Evolutionary conservation across 1,140 invertebrate genomes (phyloP), one percentile per base, ranked within the genome.

Genomic region (Globodera ellingtonae): DNA sequence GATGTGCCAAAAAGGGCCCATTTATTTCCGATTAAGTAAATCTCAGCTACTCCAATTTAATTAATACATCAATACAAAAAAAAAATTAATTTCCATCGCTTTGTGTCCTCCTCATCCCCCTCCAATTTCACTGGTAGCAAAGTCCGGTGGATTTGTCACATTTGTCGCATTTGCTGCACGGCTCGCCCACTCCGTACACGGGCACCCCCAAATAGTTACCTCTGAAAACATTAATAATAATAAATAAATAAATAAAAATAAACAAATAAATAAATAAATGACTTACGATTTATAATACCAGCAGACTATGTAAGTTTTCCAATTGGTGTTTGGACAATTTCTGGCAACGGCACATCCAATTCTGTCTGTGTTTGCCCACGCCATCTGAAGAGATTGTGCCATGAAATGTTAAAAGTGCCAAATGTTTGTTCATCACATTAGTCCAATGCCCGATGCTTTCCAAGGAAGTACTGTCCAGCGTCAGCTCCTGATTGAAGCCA

Each of bases 251-350:
- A n/a, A n/a, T n/a, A n/a, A n/a, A n/a, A 4, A 6, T n/a, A 15
- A 18, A 9, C 4, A 52, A 52, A 52, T 52, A 35, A 35, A 52
- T 52, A 35, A 35, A 52, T 13, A 13, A 52, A 52, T 9, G 56
- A 5, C 56, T 4, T 62, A 62, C 56, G 1, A 1, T 13, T 0
- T 6, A 15, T 62, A 62, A 56, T 74, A 74, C 44, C 62, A 62
- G 62, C 72, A 74, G 62, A 74, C 72, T 35, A 52, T 15, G 50
- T 52, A 74, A n/a, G 72, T 74, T n/a, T 74, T 74, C 72, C 72
- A 74, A 35, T 74, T 74, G 35, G 47, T 59, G 0, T 74, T n/a
- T 50, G 72, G 48, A 52, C 72, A 74, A 62, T 62, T 62, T 52
- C 46, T 56, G 18, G 47, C 47, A 5, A 74, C 15, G 13, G 72